Percentiles rank a stretch among this genome's conserved stretches.
Conservation (phyloP, 2,888 invertebrate genomes). For the Alloplasta piceator region DNA sequence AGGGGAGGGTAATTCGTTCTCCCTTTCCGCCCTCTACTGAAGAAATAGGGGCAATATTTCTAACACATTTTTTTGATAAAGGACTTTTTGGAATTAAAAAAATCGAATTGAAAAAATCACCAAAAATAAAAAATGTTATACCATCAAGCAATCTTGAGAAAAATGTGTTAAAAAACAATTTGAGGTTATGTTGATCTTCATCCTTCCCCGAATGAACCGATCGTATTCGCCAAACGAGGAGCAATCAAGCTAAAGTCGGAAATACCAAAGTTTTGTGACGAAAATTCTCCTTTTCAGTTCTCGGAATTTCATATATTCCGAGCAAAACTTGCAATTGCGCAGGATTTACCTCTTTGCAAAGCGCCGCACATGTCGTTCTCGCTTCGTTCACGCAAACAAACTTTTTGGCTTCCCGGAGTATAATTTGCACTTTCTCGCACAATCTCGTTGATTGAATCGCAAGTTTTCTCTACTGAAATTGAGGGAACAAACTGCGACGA, state of each 20-base stretch:
- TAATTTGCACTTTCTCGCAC: constrained; percentile 52
- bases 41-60: too few relatives aligned
- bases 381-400: neutral
- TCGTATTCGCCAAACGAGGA: constrained; percentile 7
- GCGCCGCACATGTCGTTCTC: constrained; percentile 9
- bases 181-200: too few relatives aligned
- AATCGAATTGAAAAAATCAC: too few relatives aligned
- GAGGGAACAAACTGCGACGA: too few relatives aligned
- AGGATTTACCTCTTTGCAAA: too few relatives aligned
- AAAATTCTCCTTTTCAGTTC: constrained; percentile 52
- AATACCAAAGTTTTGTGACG: constrained; percentile 42
- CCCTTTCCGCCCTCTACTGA: too few relatives aligned
- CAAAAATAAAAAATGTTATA: too few relatives aligned
- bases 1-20: too few relatives aligned
- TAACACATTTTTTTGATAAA: too few relatives aligned
- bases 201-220: neutral
- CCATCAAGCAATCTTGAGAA: too few relatives aligned
- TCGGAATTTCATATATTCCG: constrained; percentile 36
- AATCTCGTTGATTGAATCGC: constrained; percentile 10
- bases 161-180: too few relatives aligned
- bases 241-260: neutral
- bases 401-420: constrained; percentile 14
- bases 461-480: constrained; percentile 52
- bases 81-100: too few relatives aligned
- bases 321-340: neutral